A percentile compares a stretch with the other conserved stretches of the same genome.
phyloP scores from a whole-genome alignment of 2,888 invertebrate species.

The Diaperis boleti region DNA sequence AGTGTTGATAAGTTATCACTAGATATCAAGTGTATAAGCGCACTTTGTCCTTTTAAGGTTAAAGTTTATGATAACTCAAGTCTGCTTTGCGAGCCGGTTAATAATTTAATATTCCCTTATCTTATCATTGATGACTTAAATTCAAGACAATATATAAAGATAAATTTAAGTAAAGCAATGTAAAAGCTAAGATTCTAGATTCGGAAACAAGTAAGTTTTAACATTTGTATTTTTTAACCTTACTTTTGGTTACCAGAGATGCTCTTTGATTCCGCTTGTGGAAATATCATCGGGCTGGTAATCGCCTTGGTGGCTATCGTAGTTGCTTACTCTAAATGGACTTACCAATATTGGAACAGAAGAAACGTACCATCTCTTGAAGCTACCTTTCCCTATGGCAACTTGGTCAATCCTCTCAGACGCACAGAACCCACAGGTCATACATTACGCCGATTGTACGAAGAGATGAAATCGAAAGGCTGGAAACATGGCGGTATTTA shows the following conservation, averaged over 20 bases:
- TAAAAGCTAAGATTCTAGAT: too few relatives aligned
- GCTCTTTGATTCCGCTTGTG: neutral
- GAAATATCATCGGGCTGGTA: neutral
- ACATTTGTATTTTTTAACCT: too few relatives aligned
- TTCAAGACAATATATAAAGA: too few relatives aligned
- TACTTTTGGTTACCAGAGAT: neutral
- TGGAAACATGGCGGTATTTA: constrained; percentile 45
- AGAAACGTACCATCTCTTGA: constrained; percentile 7
- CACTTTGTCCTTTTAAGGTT: too few relatives aligned
- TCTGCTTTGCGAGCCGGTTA: too few relatives aligned
- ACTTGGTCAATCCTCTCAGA: constrained; percentile 1
- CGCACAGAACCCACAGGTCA: neutral
- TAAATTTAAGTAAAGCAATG: too few relatives aligned
- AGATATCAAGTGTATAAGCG: too few relatives aligned
- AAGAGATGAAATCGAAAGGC: constrained; percentile 32
- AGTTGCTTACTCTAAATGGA: constrained; percentile 6
- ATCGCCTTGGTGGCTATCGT: neutral
- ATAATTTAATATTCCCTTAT: too few relatives aligned
- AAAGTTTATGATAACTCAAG: too few relatives aligned
- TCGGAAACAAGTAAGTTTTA: too few relatives aligned
- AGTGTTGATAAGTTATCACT: too few relatives aligned
- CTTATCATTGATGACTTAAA: too few relatives aligned
- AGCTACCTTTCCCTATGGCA: constrained; percentile 22
- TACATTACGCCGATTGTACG: constrained; percentile 31
- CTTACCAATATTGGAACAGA: neutral